Evolutionary conservation across 2,113 vertebrate genomes (phyloP).

Genomic region (Erpornis zantholeuca): DNA sequence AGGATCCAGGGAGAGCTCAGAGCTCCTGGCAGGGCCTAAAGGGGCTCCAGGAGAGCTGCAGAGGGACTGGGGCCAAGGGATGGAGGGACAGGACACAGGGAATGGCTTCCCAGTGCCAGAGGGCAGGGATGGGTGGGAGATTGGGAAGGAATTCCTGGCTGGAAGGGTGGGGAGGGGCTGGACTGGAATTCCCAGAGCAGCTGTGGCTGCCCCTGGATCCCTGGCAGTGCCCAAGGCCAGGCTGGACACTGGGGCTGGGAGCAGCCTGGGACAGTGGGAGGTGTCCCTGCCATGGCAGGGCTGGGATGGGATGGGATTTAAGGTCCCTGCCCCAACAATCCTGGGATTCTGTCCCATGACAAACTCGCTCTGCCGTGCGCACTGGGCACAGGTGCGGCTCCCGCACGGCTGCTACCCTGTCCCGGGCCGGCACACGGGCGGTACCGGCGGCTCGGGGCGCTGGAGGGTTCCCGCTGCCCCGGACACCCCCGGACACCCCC

Average conservation of each 20-base stretch:
- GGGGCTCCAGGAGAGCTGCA: neutral
- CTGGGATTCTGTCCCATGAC: rapidly evolving
- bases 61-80: neutral
- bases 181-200: neutral
- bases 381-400: no score
- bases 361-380: neutral
- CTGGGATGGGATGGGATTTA: rapidly evolving
- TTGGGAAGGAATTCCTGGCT: neutral
- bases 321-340: no score
- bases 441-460: neutral
- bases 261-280: neutral
- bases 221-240: neutral
- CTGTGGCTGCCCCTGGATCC: neutral
- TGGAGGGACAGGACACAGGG: neutral
- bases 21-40: rapidly evolving
- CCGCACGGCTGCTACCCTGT: neutral
- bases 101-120: neutral
- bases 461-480: neutral
- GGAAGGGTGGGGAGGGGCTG: rapidly evolving
- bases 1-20: neutral
- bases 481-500: neutral
- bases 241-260: neutral
- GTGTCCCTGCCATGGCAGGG: neutral
- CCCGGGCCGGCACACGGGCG: neutral
- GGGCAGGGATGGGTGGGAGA: neutral